Evolutionary conservation across 2,113 vertebrate species (phyloP).

Genomic region (Gnathochromis pfefferi): DNA sequence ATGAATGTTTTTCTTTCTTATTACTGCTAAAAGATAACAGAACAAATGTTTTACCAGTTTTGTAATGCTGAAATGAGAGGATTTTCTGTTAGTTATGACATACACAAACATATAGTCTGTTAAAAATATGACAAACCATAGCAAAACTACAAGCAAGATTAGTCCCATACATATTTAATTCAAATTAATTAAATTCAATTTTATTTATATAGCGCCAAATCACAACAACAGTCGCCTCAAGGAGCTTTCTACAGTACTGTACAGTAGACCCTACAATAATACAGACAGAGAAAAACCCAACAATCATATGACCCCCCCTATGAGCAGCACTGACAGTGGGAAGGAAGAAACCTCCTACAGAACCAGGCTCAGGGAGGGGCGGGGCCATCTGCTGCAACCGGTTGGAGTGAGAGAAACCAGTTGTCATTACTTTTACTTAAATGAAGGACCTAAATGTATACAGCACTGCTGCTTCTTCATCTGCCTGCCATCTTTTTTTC

Average conservation of each 20-base stretch:
- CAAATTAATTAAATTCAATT: not conserved
- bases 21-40: not conserved
- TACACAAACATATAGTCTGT: not conserved
- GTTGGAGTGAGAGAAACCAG: not conserved
- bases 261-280: not conserved
- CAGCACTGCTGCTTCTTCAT: not conserved
- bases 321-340: not conserved
- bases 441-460: not conserved
- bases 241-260: rapidly evolving
- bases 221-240: not conserved
- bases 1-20: not conserved
- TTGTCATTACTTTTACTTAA: not conserved
- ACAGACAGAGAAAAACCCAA: not conserved
- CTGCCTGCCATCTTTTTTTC: not conserved
- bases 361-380: not conserved
- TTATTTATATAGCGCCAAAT: not conserved
- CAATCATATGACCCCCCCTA: not conserved
- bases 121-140: not conserved
- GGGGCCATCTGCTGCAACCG: not conserved
- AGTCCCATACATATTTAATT: not conserved
- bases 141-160: not conserved
- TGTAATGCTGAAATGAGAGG: not conserved
- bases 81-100: not conserved
- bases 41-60: not conserved
- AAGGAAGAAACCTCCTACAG: not conserved